Conservation (phyloP, 2,797 vertebrate genomes). For the Cryptoblepharus egeriae region DNA sequence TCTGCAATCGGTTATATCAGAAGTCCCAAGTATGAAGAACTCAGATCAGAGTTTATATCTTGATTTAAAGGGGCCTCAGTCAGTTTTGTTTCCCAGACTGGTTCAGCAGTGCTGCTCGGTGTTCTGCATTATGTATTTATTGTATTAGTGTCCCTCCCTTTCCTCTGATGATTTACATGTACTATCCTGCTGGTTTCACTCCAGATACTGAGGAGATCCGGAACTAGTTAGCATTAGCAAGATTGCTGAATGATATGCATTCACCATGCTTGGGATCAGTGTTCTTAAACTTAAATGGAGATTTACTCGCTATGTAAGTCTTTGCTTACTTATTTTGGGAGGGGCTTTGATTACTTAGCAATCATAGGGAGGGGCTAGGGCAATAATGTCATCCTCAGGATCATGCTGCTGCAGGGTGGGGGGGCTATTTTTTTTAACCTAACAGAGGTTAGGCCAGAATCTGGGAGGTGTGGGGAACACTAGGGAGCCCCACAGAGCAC, state of each 20-base stretch:
- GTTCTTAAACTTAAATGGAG: too few species aligned
- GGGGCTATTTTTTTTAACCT: too few species aligned
- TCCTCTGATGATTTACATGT: background rate
- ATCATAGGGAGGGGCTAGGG: too few species aligned
- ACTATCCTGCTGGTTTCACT: background rate
- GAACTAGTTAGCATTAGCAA: background rate
- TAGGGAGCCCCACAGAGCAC: too few species aligned
- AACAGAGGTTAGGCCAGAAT: too few species aligned
- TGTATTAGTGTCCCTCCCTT: background rate
- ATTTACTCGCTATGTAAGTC: too few species aligned
- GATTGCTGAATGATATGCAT: background rate
- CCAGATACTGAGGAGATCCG: background rate
- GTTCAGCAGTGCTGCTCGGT: too few species aligned
- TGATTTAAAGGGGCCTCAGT: background rate
- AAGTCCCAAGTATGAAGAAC: background rate
- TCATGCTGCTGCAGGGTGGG: too few species aligned
- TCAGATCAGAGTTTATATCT: background rate
- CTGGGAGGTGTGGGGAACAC: too few species aligned
- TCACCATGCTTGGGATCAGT: background rate
- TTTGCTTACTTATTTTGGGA: too few species aligned
- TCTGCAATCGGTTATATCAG: background rate
- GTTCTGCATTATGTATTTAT: background rate
- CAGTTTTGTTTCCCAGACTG: background rate
- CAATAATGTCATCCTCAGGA: too few species aligned
- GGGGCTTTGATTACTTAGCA: too few species aligned